These are phyloP conservation scores for Acanthoscelides obtectus DNA, from an alignment of 2,888 invertebrate genomes.

Conservation along the genomic window DNA sequence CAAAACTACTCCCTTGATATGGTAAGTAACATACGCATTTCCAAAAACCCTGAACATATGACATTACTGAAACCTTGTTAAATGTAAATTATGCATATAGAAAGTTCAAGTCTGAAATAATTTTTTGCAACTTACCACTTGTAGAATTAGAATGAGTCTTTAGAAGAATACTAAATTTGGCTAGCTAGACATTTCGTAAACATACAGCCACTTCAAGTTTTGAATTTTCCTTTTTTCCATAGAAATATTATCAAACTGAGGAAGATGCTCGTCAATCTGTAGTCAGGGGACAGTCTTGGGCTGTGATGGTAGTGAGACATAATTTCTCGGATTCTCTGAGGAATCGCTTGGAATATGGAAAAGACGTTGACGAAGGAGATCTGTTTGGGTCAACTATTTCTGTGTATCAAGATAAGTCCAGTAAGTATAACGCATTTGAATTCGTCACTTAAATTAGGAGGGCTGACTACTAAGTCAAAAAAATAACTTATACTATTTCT, in stretches of 20 bases:
- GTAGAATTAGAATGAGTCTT: no score
- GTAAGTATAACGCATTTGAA: slow-evolving; percentile 53
- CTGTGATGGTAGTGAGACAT: slow-evolving; percentile 64
- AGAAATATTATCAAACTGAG: slow-evolving; percentile 41
- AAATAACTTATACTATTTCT: neutral
- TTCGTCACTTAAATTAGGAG: neutral
- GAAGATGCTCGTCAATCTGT: slow-evolving; percentile 62
- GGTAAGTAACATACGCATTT: slow-evolving; percentile 56
- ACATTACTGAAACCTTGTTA: no score
- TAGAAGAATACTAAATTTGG: no score
- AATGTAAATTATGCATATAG: no score
- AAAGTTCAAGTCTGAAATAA: no score
- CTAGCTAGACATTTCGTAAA: no score
- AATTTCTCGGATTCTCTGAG: slow-evolving; percentile 73
- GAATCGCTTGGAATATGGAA: slow-evolving; percentile 50
- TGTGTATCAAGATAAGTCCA: slow-evolving; percentile 78
- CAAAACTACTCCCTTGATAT: slow-evolving; percentile 58
- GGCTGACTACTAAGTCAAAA: no score
- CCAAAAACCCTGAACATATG: no score
- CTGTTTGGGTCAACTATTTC: slow-evolving; percentile 62
- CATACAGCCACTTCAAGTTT: no score
- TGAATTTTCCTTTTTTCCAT: neutral
- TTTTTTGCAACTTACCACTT: no score
- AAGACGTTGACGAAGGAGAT: slow-evolving; percentile 52
- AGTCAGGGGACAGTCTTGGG: slow-evolving; percentile 68